phyloP scores from a whole-genome alignment of 2,113 vertebrate species.

The Eurystomus gularis region DNA sequence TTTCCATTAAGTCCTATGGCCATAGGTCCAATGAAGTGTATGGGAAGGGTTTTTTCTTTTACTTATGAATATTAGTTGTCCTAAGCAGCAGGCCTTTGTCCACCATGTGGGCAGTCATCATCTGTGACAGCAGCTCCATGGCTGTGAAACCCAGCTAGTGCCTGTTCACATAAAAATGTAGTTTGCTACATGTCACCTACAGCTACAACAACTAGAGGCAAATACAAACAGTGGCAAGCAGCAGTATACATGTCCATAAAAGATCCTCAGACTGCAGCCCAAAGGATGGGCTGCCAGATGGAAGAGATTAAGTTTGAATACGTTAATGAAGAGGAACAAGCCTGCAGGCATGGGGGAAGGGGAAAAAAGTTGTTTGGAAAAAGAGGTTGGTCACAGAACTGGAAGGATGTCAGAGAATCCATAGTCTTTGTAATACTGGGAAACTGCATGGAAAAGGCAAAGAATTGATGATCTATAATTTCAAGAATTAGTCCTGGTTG shows the following conservation, averaged over 20 bases:
- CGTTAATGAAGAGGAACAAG: conserved; percentile 40
- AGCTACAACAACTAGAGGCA: background rate
- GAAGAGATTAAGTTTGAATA: conserved; percentile 57
- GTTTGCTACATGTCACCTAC: background rate
- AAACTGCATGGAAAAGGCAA: background rate
- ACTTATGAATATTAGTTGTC: background rate
- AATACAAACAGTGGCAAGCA: background rate
- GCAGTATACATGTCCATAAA: conserved; percentile 17
- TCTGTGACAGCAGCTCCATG: background rate
- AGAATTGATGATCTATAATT: background rate
- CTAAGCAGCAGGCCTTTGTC: background rate
- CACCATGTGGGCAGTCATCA: background rate
- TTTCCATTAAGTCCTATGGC: background rate
- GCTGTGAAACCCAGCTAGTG: background rate
- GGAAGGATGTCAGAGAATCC: conserved; percentile 7
- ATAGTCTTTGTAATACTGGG: background rate
- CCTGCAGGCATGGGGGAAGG: conserved; percentile 31
- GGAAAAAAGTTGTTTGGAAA: background rate
- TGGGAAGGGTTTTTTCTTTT: background rate
- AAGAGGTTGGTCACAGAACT: conserved; percentile 20
- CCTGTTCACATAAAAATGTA: background rate
- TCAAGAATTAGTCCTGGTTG: background rate
- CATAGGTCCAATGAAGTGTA: background rate
- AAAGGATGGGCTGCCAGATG: conserved; percentile 37
- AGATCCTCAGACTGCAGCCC: background rate